Percentiles rank a stretch among this genome's conserved stretches.
Conservation (phyloP, 1,140 invertebrate species). For the Lucilia cuprina region DNA sequence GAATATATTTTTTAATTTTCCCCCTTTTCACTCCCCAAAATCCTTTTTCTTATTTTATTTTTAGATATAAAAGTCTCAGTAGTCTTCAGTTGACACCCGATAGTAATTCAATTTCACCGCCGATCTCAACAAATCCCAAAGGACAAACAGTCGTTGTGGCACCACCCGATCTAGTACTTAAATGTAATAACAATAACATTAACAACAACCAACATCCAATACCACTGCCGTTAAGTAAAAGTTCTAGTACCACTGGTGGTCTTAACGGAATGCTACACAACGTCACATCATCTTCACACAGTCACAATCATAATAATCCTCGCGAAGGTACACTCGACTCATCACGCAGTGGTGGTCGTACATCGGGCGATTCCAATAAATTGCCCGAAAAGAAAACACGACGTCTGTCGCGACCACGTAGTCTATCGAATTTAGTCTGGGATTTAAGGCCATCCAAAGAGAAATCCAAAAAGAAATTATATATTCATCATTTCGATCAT, state of each 20-base stretch:
- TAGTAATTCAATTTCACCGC: constrained; percentile 50
- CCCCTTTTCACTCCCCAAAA: background rate
- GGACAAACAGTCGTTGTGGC: constrained; percentile 44
- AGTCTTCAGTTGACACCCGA: constrained; percentile 60
- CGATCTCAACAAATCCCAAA: constrained; percentile 59
- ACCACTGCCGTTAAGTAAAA: constrained; percentile 48
- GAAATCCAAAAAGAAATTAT: constrained; percentile 67
- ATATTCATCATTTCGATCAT: constrained; percentile 62
- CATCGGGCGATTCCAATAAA: constrained; percentile 81
- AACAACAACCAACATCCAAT: constrained; percentile 41
- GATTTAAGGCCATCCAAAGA: constrained; percentile 71
- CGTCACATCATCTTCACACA: background rate
- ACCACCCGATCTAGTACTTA: constrained; percentile 57
- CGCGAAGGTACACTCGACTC: constrained; percentile 82
- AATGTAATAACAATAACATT: constrained; percentile 56
- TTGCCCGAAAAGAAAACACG: constrained; percentile 82
- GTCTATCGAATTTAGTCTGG: constrained; percentile 87
- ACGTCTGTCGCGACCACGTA: constrained; percentile 78
- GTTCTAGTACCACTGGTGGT: constrained; percentile 50
- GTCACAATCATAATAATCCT: constrained; percentile 45
- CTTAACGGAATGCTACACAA: constrained; percentile 30
- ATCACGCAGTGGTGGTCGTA: constrained; percentile 84
- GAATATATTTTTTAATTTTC: background rate
- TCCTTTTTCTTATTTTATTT: background rate
- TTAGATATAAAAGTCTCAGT: constrained; percentile 61